Percentiles rank a stretch among this genome's conserved stretches.
These are phyloP conservation scores for Hippocampus comes DNA, from an alignment of 2,113 vertebrate genomes.

Conservation along the genomic window DNA sequence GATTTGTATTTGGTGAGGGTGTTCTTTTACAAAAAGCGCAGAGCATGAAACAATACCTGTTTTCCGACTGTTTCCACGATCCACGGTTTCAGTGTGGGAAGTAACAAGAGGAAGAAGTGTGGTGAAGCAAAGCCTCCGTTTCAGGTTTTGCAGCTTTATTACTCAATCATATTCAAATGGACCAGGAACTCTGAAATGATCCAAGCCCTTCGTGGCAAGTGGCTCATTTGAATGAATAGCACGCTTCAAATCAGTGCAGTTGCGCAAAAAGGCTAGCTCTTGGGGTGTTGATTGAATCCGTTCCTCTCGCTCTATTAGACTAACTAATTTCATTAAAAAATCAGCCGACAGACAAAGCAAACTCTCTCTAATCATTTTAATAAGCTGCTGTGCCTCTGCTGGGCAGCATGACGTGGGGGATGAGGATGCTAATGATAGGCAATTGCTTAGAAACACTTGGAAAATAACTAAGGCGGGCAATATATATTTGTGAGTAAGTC, in stretches of 20 bases:
- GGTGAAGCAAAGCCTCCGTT: not conserved
- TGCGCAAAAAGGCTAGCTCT: slow-evolving; percentile 24
- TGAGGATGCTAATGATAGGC: slow-evolving; percentile 10
- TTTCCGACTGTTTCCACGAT: not conserved
- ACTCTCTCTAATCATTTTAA: slow-evolving; percentile 51
- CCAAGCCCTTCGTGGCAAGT: not conserved
- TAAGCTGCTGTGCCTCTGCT: slow-evolving; percentile 37
- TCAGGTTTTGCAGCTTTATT: not conserved
- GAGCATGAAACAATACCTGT: not conserved
- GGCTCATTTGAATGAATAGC: slow-evolving; percentile 6
- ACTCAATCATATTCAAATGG: not conserved
- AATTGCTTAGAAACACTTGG: not conserved
- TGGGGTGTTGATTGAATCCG: slow-evolving; percentile 38
- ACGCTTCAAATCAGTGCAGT: slow-evolving; percentile 3
- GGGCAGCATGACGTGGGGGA: slow-evolving; percentile 17
- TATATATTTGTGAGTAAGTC: not conserved
- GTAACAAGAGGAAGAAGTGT: not conserved
- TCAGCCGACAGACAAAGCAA: slow-evolving; percentile 22
- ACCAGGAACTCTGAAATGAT: not conserved
- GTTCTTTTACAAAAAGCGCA: slow-evolving; percentile 3
- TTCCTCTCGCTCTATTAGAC: slow-evolving; percentile 44
- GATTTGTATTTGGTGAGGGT: not conserved
- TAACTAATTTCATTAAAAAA: slow-evolving; percentile 58
- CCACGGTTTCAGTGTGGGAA: not conserved
- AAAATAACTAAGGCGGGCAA: not conserved